phyloP scores from a whole-genome alignment of 2,113 vertebrate species.

The Carlito syrichta region DNA sequence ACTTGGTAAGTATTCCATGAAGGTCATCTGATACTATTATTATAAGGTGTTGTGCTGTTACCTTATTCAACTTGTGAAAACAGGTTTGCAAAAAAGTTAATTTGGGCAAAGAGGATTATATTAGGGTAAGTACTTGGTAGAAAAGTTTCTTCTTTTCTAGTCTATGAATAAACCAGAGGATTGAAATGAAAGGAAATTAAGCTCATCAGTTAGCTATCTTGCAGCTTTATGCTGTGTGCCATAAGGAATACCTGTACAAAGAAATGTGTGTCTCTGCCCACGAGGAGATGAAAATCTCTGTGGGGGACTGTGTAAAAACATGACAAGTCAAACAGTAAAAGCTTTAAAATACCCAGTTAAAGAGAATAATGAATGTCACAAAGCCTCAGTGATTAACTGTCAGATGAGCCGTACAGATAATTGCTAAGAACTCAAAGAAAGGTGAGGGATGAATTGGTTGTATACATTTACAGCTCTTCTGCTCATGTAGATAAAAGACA shows the following conservation, averaged over 20 bases:
- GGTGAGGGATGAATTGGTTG: not conserved
- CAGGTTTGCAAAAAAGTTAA: not conserved
- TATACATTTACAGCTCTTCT: not conserved
- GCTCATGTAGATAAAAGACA: not conserved
- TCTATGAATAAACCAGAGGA: not conserved
- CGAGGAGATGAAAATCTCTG: not conserved
- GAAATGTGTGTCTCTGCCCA: not conserved
- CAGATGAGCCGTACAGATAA: not conserved
- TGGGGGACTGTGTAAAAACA: conserved; percentile 31
- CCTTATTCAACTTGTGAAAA: not conserved
- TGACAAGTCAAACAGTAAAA: conserved; percentile 30
- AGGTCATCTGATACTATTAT: not conserved
- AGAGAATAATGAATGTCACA: conserved; percentile 51
- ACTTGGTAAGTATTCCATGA: not conserved
- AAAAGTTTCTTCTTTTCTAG: not conserved
- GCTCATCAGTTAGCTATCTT: not conserved
- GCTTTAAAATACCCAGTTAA: conserved; percentile 42
- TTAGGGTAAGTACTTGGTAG: not conserved
- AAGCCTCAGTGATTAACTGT: conserved; percentile 23
- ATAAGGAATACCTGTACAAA: conserved; percentile 4
- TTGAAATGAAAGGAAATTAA: not conserved
- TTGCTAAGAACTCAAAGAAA: not conserved
- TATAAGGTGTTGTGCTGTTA: not conserved
- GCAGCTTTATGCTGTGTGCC: not conserved
- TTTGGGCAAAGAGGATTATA: not conserved